Evolutionary conservation across 2,888 invertebrate genomes (phyloP), one percentile per base, ranked within the genome.

Genomic region (Julus scandinavius): DNA sequence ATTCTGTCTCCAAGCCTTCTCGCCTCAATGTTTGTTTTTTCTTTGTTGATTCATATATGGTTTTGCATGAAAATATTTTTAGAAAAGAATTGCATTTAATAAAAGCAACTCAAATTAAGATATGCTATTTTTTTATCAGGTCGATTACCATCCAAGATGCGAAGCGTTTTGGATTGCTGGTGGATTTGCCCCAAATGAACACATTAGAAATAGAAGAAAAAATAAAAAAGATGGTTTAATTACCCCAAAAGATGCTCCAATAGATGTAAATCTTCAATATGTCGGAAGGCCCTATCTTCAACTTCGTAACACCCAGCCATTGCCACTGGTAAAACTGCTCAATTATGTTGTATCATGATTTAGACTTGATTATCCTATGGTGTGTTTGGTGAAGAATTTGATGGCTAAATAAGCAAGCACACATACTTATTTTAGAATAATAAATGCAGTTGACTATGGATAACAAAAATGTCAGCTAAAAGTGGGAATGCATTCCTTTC

Each of bases 121-220:
- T 45, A 20, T 49, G 20, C 63, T 83, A 87, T 40, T 80, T 84
- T 84, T 41, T 90, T 86, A 86, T 41, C 93, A 96, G 94, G 92
- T 96, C 54, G 97, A 97, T 92, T 93, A 94, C 91, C 94, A 96
- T 89, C 96, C 98, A 4, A 93, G 96, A 38, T 94, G 96, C 90
- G 96, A 97, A 93, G 96, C 97, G 45, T 96, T 96, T 92, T 98
- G 98, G 98, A 94, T 94, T 91, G 94, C 94, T 63, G 97, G 97
- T 87, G 96, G 96, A 87, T 94, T 96, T 90, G 92, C 94, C 89
- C 94, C 95, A 0, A 93, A 95, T 0, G 91, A 92, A 83, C 91
- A 90, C 72, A 92, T 93, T 0, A 91, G 93, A 1, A 50, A 15
- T 6, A 7, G 4, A 7, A 87, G 87, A 20, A 72, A 80, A 38